phyloP scores from a whole-genome alignment of 64 coral and sea anemone species.

The Astreopora myriophthalma region DNA sequence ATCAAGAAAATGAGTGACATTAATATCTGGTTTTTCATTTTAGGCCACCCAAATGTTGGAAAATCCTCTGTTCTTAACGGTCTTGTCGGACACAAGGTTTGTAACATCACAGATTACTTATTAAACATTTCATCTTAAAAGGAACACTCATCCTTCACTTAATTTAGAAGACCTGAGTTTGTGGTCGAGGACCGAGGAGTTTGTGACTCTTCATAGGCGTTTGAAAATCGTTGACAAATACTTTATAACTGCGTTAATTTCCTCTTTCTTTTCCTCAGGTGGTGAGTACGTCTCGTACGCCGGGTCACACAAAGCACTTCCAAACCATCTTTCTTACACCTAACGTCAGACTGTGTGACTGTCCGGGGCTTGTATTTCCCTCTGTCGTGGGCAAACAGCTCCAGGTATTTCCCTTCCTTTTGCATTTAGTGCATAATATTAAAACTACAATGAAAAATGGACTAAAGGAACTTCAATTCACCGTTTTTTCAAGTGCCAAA shows the following conservation, averaged over 20 bases:
- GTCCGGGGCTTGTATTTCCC: constrained; percentile 95
- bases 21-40: neutral
- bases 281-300: constrained; percentile 95
- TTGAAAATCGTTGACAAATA: too few species aligned
- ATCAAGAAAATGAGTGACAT: neutral
- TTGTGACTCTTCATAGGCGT: too few species aligned
- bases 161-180: neutral
- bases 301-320: constrained; percentile 98
- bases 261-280: constrained; percentile 50
- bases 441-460: too few species aligned
- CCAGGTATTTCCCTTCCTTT: constrained; percentile 59
- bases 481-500: too few species aligned
- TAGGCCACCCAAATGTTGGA: constrained; percentile 99
- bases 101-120: neutral
- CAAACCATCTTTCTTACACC: constrained; percentile 97
- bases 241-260: too few species aligned
- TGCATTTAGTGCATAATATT: neutral
- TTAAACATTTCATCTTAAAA: too few species aligned
- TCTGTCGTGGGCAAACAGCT: constrained; percentile 90
- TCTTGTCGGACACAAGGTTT: constrained; percentile 90
- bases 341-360: constrained; percentile 87
- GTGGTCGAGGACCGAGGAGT: neutral
- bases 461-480: too few species aligned
- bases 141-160: too few species aligned
- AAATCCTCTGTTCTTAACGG: constrained; percentile 98